Percentiles rank a stretch among this genome's conserved stretches.
phyloP scores from a whole-genome alignment of 2,888 invertebrate genomes.

The Ametastegia equiseti region DNA sequence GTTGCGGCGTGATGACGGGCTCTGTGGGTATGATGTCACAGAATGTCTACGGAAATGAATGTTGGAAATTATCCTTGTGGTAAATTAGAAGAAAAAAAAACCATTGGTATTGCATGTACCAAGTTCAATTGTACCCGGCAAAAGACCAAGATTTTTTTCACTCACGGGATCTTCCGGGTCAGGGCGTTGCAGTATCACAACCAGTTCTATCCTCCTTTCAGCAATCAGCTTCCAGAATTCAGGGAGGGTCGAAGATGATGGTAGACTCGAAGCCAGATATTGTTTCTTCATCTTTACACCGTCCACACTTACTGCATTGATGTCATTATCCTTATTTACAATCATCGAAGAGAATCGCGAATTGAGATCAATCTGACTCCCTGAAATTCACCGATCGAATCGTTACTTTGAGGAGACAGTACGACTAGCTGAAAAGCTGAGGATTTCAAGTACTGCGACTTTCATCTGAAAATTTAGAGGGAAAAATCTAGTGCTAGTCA shows the following conservation, averaged over 20 bases:
- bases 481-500: no score
- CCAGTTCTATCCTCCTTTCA: conserved; percentile 70
- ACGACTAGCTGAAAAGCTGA: no score
- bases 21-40: not conserved
- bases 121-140: no score
- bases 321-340: conserved; percentile 75
- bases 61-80: not conserved
- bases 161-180: conserved; percentile 70
- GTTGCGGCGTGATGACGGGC: not conserved
- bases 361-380: not conserved
- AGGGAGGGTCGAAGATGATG: conserved; percentile 73
- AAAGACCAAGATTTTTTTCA: conserved; percentile 18
- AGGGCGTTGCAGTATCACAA: conserved; percentile 74
- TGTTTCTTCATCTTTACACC: conserved; percentile 70
- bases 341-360: no score
- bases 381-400: not conserved
- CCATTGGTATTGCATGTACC: no score
- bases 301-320: conserved; percentile 76
- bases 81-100: not conserved
- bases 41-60: not conserved
- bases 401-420: no score
- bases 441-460: no score
- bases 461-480: no score
- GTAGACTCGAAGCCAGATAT: conserved; percentile 76
- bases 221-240: conserved; percentile 77